phyloP scores from a whole-genome alignment of 2,113 vertebrate species.

The Bos indicus region DNA sequence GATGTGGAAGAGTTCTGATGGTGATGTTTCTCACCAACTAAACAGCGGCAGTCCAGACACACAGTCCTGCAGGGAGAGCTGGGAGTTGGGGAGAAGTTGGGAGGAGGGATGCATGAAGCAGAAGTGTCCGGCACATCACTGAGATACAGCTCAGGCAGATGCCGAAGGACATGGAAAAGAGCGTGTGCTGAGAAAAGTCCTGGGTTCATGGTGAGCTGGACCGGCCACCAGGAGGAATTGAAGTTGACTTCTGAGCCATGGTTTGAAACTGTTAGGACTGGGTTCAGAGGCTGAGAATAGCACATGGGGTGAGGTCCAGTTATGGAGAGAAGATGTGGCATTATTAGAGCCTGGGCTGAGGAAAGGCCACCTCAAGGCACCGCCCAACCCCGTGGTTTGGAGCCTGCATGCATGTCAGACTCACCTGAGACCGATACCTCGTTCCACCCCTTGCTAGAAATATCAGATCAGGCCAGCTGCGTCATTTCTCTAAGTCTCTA shows the following conservation, averaged over 20 bases:
- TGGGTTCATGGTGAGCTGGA: background rate
- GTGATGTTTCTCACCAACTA: background rate
- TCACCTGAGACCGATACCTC: fast-evolving
- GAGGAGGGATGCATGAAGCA: too few relatives aligned
- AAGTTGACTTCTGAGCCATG: background rate
- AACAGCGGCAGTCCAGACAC: background rate
- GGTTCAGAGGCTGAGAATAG: background rate
- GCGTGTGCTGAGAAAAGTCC: background rate
- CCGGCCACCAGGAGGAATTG: background rate
- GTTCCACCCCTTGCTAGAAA: background rate
- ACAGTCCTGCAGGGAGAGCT: background rate
- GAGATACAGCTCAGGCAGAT: background rate
- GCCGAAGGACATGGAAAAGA: background rate
- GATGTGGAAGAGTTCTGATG: background rate
- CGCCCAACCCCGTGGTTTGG: background rate
- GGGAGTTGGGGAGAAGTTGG: background rate
- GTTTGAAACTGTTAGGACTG: background rate
- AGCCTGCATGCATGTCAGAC: background rate
- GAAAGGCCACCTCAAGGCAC: too few relatives aligned
- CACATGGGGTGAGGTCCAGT: too few relatives aligned
- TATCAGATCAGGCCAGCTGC: background rate
- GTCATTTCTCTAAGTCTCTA: background rate
- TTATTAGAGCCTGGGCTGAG: background rate
- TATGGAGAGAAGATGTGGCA: background rate
- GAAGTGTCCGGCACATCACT: background rate